A percentile compares a stretch with the other conserved stretches of the same genome.
These are phyloP conservation scores for Triops cancriformis DNA, from an alignment of 1,140 invertebrate genomes.

Conservation along the genomic window DNA sequence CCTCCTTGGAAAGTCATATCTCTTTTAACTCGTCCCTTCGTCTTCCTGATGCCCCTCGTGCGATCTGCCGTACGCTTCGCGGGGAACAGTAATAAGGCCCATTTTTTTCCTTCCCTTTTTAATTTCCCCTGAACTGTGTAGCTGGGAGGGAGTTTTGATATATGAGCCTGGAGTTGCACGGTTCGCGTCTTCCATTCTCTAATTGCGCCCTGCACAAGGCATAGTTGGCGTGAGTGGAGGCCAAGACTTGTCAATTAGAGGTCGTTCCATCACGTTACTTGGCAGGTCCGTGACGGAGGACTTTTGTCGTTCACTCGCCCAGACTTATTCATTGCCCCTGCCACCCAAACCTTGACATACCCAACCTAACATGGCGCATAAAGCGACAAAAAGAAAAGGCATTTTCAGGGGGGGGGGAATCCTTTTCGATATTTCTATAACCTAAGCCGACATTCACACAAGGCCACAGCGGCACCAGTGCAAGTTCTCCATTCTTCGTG, in stretches of 20 bases:
- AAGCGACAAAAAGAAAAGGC: background rate
- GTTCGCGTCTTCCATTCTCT: slow-evolving; percentile 1
- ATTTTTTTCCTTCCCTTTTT: background rate
- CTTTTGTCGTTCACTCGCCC: background rate
- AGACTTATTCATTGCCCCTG: background rate
- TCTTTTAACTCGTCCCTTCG: background rate
- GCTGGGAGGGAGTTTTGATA: background rate
- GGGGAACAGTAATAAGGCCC: background rate
- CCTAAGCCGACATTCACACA: background rate
- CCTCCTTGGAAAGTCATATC: background rate
- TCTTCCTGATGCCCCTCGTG: background rate
- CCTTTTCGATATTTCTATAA: background rate
- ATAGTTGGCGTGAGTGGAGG: slow-evolving; percentile 8
- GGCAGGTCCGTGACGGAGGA: slow-evolving; percentile 11
- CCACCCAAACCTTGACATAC: background rate
- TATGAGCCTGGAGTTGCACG: background rate
- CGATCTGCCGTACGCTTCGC: background rate
- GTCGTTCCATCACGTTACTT: slow-evolving; percentile 13
- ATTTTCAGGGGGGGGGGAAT: background rate
- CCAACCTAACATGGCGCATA: background rate
- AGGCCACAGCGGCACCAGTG: background rate
- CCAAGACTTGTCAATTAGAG: slow-evolving; percentile 13
- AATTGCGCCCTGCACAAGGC: background rate
- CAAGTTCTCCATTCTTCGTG: background rate
- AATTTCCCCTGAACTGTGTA: background rate